Percentiles rank a stretch among this genome's conserved stretches.
phyloP scores from a whole-genome alignment of 2,797 vertebrate species.

The Oreochromis grahami region DNA sequence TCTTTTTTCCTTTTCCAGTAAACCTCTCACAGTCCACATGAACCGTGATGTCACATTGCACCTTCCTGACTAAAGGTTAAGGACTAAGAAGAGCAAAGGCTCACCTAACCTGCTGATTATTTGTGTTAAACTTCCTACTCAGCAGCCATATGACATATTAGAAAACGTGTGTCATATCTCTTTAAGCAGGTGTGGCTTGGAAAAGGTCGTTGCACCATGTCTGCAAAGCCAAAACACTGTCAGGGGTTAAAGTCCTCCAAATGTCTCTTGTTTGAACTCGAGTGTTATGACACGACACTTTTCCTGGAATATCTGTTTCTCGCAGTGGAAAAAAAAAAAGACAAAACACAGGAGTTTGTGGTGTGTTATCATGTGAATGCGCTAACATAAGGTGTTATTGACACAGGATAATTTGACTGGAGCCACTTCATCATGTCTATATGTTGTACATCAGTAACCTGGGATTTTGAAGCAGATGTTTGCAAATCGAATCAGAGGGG shows the following conservation, averaged over 20 bases:
- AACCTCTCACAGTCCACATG: not conserved
- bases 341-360: not conserved
- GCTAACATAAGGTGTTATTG: not conserved
- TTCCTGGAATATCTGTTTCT: not conserved
- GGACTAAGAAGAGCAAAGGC: not conserved
- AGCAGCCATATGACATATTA: not conserved
- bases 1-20: not conserved
- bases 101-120: not conserved
- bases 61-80: not conserved
- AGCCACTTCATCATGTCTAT: not conserved
- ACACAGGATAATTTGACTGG: not conserved
- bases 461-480: not conserved
- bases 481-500: not conserved
- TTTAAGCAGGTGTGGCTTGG: not conserved
- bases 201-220: not conserved
- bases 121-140: not conserved
- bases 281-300: not conserved
- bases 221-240: not conserved
- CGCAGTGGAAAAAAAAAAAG: not conserved
- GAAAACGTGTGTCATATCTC: not conserved
- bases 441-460: not conserved
- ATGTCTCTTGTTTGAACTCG: not conserved
- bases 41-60: not conserved
- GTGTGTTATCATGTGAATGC: not conserved
- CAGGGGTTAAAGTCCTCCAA: not conserved